phyloP scores from a whole-genome alignment of 2,113 vertebrate genomes.

The Nannobrachium achirus region DNA sequence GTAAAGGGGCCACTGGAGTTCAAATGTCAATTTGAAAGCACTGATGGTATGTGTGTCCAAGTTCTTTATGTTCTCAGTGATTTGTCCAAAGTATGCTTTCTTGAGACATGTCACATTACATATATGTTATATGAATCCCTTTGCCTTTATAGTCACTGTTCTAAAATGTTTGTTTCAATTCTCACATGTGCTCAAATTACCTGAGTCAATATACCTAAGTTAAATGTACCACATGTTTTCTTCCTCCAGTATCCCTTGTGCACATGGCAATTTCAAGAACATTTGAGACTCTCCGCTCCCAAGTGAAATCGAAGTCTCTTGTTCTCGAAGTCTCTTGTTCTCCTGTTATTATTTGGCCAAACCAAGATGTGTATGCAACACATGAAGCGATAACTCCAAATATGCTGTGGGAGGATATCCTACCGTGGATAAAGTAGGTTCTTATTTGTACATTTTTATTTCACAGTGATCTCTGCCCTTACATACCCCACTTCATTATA shows the following conservation, averaged over 20 bases:
- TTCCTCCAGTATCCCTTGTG: constrained; percentile 76
- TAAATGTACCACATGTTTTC: background rate
- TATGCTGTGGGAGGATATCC: constrained; percentile 81
- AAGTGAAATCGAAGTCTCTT: constrained; percentile 85
- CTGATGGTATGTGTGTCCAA: constrained; percentile 53
- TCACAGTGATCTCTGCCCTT: background rate
- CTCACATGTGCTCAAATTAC: too few species aligned
- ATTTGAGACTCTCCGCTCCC: constrained; percentile 81
- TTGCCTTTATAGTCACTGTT: background rate
- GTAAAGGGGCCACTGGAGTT: constrained; percentile 65
- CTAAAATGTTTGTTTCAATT: too few species aligned
- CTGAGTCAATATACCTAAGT: background rate
- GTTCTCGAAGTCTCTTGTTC: constrained; percentile 85
- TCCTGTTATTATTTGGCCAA: constrained; percentile 90
- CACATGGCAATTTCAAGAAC: constrained; percentile 81
- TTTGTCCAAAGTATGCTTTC: background rate
- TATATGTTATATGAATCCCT: background rate
- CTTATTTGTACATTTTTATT: background rate
- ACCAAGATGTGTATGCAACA: constrained; percentile 71
- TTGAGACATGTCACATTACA: background rate
- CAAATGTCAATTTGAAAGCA: constrained; percentile 63
- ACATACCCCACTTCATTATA: background rate
- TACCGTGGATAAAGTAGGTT: constrained; percentile 85
- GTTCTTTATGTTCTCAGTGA: background rate
- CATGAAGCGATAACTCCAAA: constrained; percentile 78